Evolutionary conservation across 2,888 invertebrate genomes (phyloP).

Genomic region (Apamea crenata): DNA sequence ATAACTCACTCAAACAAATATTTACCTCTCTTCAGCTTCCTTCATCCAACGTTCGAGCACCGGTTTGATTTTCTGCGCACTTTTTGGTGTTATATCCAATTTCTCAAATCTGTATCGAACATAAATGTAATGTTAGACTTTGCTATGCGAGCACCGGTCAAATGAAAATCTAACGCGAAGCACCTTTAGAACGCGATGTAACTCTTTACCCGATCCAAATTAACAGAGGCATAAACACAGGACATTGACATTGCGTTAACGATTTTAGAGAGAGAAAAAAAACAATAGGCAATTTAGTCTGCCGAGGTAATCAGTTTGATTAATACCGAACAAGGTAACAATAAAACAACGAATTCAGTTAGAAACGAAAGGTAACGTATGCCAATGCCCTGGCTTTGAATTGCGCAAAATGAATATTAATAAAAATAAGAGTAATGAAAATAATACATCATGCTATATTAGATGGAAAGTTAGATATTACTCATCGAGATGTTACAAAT

Average conservation of each 20-base stretch:
- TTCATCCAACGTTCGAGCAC: conserved; percentile 99
- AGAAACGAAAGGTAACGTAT: conserved; percentile 90
- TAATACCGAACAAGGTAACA: conserved; percentile 88
- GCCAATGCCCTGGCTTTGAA: conserved; percentile 98
- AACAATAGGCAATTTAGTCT: conserved; percentile 90
- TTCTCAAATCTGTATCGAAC: conserved; percentile 98
- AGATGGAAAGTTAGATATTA: conserved; percentile 88
- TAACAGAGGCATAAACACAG: conserved; percentile 90
- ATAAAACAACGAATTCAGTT: conserved; percentile 89
- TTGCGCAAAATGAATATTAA: conserved; percentile 89
- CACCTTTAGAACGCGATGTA: conserved; percentile 71
- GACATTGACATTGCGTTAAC: conserved; percentile 92
- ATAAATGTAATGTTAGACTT: conserved; percentile 89
- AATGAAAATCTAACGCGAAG: conserved; percentile 73
- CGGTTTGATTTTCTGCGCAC: conserved; percentile 99
- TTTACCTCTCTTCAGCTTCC: conserved; percentile 98
- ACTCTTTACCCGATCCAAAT: conserved; percentile 80
- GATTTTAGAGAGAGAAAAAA: conserved; percentile 85
- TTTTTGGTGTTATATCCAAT: conserved; percentile 99
- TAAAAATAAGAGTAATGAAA: conserved; percentile 87
- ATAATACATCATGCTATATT: conserved; percentile 90
- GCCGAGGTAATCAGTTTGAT: conserved; percentile 89
- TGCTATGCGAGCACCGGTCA: conserved; percentile 83
- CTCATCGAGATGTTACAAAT: conserved; percentile 85
- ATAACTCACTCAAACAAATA: conserved; percentile 88